Conservation (phyloP, 2,113 vertebrate genomes). For the Oxyruncus cristatus region DNA sequence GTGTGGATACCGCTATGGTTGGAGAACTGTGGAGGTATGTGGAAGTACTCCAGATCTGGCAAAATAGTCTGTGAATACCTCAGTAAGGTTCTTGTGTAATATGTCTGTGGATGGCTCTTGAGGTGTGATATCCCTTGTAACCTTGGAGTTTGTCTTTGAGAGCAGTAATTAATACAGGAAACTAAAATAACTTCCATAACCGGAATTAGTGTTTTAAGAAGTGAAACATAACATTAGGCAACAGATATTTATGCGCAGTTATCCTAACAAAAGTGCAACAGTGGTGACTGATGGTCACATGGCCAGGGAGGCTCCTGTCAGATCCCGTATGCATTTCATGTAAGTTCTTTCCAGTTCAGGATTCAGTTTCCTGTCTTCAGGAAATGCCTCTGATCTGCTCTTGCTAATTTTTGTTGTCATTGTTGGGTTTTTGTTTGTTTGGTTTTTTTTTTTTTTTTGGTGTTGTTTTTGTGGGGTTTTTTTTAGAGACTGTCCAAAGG, state of each 20-base stretch:
- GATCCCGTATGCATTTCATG: not conserved
- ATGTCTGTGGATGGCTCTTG: not conserved
- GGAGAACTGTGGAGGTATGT: not conserved
- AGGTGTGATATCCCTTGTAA: not conserved
- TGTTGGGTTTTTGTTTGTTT: no score
- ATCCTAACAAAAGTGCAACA: accelerated
- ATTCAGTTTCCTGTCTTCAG: not conserved
- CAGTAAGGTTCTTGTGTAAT: not conserved
- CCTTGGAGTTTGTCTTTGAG: not conserved
- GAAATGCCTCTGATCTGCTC: not conserved
- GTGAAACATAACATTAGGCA: not conserved
- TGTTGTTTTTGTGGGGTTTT: not conserved
- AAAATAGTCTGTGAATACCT: not conserved
- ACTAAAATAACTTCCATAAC: not conserved
- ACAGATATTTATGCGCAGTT: not conserved
- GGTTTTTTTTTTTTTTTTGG: no score
- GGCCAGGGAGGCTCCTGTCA: not conserved
- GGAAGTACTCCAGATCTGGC: not conserved
- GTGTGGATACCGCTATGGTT: not conserved
- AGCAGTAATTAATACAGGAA: not conserved
- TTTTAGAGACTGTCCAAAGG: not conserved
- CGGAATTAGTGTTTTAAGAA: not conserved
- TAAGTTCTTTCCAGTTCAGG: not conserved
- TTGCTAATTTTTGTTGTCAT: not conserved
- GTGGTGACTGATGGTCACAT: not conserved